Evolutionary conservation across 2,797 vertebrate genomes (phyloP).

Genomic region (Sarcophilus harrisii): DNA sequence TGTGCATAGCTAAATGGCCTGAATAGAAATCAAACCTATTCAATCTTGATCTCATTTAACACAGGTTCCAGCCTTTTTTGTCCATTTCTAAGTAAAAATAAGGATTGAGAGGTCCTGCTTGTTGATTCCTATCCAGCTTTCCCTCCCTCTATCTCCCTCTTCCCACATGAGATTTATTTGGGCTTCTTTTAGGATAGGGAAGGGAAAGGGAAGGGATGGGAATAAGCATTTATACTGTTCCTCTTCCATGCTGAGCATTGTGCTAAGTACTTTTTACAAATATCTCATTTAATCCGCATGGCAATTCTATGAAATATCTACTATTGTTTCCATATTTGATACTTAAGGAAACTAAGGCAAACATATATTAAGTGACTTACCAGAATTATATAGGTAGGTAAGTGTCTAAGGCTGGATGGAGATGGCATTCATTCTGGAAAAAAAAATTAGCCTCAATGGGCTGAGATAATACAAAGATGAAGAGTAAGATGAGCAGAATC

Average conservation of each 20-base stretch:
- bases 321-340: neutral
- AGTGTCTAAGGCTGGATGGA: neutral
- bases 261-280: neutral
- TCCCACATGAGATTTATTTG: neutral
- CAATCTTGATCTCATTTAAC: neutral
- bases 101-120: neutral
- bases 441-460: neutral
- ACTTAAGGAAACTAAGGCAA: neutral
- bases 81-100: neutral
- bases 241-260: neutral
- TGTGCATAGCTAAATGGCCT: neutral
- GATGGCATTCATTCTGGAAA: neutral
- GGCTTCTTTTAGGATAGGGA: neutral
- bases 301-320: neutral
- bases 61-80: neutral
- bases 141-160: neutral
- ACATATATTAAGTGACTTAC: neutral
- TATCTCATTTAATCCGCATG: neutral
- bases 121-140: neutral
- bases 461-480: neutral
- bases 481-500: neutral
- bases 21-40: neutral
- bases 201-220: neutral
- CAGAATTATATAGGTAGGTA: neutral
- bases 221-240: too few relatives aligned